Percentiles rank a stretch among this genome's conserved stretches.
Evolutionary conservation across 2,113 vertebrate species (phyloP).

Genomic region (Oreochromis niloticus): DNA sequence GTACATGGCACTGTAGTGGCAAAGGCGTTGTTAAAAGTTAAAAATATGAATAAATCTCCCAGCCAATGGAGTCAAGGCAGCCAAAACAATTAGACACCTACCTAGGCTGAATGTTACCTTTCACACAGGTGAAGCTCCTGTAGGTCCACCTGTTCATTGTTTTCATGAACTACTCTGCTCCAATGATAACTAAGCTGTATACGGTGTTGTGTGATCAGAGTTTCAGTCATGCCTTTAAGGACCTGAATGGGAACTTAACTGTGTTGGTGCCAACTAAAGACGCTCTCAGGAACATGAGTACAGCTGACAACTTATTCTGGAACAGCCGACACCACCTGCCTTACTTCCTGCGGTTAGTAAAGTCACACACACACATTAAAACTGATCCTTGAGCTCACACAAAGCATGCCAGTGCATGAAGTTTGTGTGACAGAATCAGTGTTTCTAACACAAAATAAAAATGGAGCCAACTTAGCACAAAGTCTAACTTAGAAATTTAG

Average conservation of each 20-base stretch:
- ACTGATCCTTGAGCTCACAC: not conserved
- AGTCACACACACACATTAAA: not conserved
- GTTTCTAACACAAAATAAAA: not conserved
- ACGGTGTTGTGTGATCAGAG: constrained; percentile 5
- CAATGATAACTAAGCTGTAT: not conserved
- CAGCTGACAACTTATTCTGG: constrained; percentile 73
- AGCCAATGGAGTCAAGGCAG: not conserved
- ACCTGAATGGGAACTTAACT: constrained; percentile 76
- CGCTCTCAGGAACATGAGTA: constrained; percentile 69
- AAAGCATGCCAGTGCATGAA: not conserved
- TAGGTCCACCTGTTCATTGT: not conserved
- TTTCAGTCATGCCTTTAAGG: not conserved
- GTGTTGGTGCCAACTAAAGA: constrained; percentile 75
- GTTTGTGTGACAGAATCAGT: not conserved
- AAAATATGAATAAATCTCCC: not conserved
- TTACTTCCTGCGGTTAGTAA: constrained; percentile 77
- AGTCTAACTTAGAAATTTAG: not conserved
- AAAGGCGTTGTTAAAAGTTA: not conserved
- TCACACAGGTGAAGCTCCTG: not conserved
- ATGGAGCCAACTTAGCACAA: not conserved
- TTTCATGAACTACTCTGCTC: not conserved
- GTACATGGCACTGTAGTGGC: not conserved
- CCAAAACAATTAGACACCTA: not conserved
- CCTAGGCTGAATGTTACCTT: not conserved
- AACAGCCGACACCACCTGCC: constrained; percentile 66